Percentiles rank a stretch among this genome's conserved stretches.
Evolutionary conservation across 2,113 vertebrate genomes (phyloP).

Genomic region (Hirundichthys speculiger): DNA sequence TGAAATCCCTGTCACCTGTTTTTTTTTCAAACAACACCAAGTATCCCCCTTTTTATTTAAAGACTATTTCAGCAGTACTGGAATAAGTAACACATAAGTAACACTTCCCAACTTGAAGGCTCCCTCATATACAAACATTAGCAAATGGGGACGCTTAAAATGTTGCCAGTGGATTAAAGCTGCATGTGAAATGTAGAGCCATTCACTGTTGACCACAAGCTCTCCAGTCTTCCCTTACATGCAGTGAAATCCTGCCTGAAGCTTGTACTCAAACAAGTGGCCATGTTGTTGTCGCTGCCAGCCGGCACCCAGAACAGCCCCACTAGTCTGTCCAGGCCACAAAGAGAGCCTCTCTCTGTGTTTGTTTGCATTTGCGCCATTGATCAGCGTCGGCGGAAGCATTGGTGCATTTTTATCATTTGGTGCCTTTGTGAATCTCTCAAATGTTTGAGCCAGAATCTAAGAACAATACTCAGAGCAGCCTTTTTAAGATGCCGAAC

Average conservation of each 20-base stretch:
- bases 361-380: slow-evolving; percentile 3
- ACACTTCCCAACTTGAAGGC: neutral
- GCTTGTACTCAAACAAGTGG: slow-evolving; percentile 58
- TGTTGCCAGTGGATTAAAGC: slow-evolving; percentile 60
- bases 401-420: slow-evolving; percentile 18
- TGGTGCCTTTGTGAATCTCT: slow-evolving; percentile 11
- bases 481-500: slow-evolving; percentile 57
- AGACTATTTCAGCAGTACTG: slow-evolving; percentile 1
- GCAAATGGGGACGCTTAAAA: slow-evolving; percentile 24
- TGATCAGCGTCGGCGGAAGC: neutral
- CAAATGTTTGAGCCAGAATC: slow-evolving; percentile 18
- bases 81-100: slow-evolving; percentile 13
- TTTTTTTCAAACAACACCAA: slow-evolving; percentile 15
- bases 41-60: slow-evolving; percentile 7
- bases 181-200: slow-evolving; percentile 61
- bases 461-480: slow-evolving; percentile 18
- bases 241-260: slow-evolving; percentile 57
- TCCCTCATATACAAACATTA: slow-evolving; percentile 43
- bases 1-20: neutral
- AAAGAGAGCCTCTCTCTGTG: slow-evolving; percentile 7
- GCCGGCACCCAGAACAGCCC: slow-evolving; percentile 45
- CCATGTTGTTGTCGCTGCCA: slow-evolving; percentile 48
- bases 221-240: slow-evolving; percentile 39
- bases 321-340: slow-evolving; percentile 49
- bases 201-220: slow-evolving; percentile 58